phyloP scores from a whole-genome alignment of 2,113 vertebrate species.

The Xiphophorus maculatus region DNA sequence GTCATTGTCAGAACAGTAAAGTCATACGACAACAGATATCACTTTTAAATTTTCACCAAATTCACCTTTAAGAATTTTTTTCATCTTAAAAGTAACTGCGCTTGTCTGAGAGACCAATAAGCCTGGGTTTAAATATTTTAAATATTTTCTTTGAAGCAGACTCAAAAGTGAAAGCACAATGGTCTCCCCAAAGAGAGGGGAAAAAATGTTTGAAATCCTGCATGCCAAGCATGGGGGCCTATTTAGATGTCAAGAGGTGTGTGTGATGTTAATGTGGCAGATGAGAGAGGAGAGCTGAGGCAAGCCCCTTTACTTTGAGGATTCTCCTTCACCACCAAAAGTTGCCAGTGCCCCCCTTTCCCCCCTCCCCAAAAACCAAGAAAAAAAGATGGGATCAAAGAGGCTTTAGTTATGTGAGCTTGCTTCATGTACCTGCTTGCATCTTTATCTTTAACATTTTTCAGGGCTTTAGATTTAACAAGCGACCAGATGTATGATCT shows the following conservation, averaged over 20 bases:
- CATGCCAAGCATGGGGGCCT: constrained; percentile 59
- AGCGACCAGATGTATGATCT: constrained; percentile 10
- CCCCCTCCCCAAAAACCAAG: constrained; percentile 22
- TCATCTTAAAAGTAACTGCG: constrained; percentile 23
- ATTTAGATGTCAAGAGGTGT: constrained; percentile 77
- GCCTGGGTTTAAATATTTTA: not conserved
- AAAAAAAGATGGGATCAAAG: constrained; percentile 57
- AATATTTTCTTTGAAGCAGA: constrained; percentile 28
- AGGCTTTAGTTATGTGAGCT: constrained; percentile 22
- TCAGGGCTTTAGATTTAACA: constrained; percentile 2
- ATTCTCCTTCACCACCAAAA: constrained; percentile 53
- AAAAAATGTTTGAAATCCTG: constrained; percentile 25
- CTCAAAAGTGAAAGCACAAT: constrained; percentile 53
- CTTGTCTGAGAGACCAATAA: constrained; percentile 7
- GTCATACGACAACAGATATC: not conserved
- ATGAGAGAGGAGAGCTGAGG: constrained; percentile 70
- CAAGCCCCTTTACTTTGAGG: constrained; percentile 69
- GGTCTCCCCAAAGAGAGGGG: not conserved
- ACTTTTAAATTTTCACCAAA: constrained; percentile 17
- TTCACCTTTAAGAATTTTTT: not conserved
- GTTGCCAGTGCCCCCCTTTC: constrained; percentile 24
- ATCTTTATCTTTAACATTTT: not conserved
- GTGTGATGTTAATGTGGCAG: constrained; percentile 75
- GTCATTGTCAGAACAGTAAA: too few relatives aligned
- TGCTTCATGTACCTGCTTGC: constrained; percentile 36